These are phyloP conservation scores for Enteromius fasciolatus DNA, from an alignment of 2,797 vertebrate species.

Conservation along the genomic window DNA sequence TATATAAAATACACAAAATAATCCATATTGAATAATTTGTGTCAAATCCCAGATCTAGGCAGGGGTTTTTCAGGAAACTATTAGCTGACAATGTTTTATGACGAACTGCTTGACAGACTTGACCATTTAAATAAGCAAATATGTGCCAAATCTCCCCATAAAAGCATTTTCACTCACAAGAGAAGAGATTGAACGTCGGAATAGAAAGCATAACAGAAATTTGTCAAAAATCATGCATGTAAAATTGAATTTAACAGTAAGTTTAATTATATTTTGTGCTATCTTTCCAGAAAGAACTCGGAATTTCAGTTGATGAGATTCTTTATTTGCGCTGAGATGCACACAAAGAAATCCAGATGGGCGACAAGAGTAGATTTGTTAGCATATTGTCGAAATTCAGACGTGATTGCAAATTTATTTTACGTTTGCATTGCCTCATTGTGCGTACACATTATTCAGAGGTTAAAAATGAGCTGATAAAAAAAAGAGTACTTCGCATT, in stretches of 20 bases:
- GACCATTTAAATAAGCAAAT: neutral
- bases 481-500: neutral
- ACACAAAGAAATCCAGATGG: neutral
- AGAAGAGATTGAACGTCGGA: neutral
- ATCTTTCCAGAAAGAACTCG: neutral
- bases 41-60: neutral
- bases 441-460: neutral
- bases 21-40: neutral
- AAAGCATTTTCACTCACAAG: neutral
- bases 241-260: neutral
- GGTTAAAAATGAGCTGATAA: neutral
- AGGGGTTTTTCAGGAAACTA: neutral
- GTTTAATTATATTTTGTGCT: neutral
- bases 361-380: too few species aligned
- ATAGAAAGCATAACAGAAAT: neutral
- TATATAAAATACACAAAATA: neutral
- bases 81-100: neutral
- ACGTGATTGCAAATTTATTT: conserved; percentile 8
- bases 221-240: neutral
- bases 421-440: neutral
- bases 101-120: neutral
- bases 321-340: conserved; percentile 1
- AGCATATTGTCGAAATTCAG: conserved; percentile 17
- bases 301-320: neutral
- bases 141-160: too few species aligned